Base-by-base conservation (phyloP, 2,797 vertebrate genomes). In the Psittacula echo region DNA sequence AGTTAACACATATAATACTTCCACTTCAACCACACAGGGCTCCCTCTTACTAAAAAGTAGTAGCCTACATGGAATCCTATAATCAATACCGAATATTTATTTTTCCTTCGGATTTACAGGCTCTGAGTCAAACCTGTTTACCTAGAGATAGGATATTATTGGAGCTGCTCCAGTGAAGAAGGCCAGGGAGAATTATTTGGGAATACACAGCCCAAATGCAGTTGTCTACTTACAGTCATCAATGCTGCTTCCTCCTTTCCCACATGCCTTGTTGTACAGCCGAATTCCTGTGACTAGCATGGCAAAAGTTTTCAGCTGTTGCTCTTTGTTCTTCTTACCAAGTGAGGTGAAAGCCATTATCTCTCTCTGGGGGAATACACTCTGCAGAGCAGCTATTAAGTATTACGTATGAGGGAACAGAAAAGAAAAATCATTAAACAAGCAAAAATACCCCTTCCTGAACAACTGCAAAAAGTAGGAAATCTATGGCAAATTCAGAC, bases 281-380 rank as follows among this genome's bases (percentile, higher is more conserved):
- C 97, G 98, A 94, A 99, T 99, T 72, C 99, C 99, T 4, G 98
- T 98, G 48, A 99, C 98, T 5, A 99, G 97, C 98, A 97, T 98
- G 82, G 97, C 96, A 62, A 99, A 97, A 90, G 99, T 98, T 20
- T 82, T 98, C 68, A 99, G 97, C 90, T 99, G 98, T 68, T 98
- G 96, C 67, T 99, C 98, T 97, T 99, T 99, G 70, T 99, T 98
- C 92, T 92, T 98, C 96, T 98, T 99, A 53, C 66, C 74, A 37
- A 99, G 98, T 20, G 98, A 97, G 90, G 98, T 96, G 97, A 99
- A 99, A 64, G 97, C 93, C 34, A 91, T 97, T 85, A 99, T 97
- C 80, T 99, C 98, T 50, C 97, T 91, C 53, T 97, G 98, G 54
- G 99, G 98, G 85, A 99, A 99, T 66, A 99, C 60, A 74, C 99